Percentiles rank a stretch among this genome's conserved stretches.
These are phyloP conservation scores for Enoplosus armatus DNA, from an alignment of 2,797 vertebrate species.

Conservation along the genomic window DNA sequence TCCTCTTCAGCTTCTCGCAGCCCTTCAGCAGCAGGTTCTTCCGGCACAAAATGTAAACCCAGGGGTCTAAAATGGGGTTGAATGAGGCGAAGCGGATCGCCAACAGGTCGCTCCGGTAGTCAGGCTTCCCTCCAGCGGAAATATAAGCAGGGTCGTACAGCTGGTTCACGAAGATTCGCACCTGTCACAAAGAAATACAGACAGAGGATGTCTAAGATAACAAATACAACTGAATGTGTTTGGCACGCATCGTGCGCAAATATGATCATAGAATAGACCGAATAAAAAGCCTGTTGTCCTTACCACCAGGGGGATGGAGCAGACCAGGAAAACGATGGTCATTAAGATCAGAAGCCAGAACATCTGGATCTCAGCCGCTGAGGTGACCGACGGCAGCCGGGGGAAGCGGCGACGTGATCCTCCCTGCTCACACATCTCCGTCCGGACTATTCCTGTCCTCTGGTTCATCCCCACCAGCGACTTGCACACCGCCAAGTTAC, in stretches of 20 bases:
- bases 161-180: constrained; percentile 88
- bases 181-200: constrained; percentile 67
- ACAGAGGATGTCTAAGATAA: not conserved
- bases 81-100: constrained; percentile 90
- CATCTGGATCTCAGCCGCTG: constrained; percentile 88
- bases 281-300: constrained; percentile 34
- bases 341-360: constrained; percentile 87
- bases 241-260: not conserved
- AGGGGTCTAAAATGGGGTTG: constrained; percentile 88
- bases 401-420: constrained; percentile 83
- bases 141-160: constrained; percentile 82
- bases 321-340: constrained; percentile 88
- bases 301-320: constrained; percentile 88
- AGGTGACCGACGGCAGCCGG: constrained; percentile 77
- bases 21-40: constrained; percentile 86
- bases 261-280: not conserved
- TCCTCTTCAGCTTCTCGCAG: constrained; percentile 79
- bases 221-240: not conserved
- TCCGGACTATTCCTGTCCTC: constrained; percentile 78
- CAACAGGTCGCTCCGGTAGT: constrained; percentile 83
- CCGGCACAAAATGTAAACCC: constrained; percentile 89
- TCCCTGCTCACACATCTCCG: constrained; percentile 75
- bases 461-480: constrained; percentile 87
- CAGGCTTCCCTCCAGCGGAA: constrained; percentile 78
- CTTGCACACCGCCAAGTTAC: constrained; percentile 86